A percentile compares a stretch with the other conserved stretches of the same genome.
phyloP scores from a whole-genome alignment of 2,888 invertebrate genomes.

The Drosophila subsilvestris region DNA sequence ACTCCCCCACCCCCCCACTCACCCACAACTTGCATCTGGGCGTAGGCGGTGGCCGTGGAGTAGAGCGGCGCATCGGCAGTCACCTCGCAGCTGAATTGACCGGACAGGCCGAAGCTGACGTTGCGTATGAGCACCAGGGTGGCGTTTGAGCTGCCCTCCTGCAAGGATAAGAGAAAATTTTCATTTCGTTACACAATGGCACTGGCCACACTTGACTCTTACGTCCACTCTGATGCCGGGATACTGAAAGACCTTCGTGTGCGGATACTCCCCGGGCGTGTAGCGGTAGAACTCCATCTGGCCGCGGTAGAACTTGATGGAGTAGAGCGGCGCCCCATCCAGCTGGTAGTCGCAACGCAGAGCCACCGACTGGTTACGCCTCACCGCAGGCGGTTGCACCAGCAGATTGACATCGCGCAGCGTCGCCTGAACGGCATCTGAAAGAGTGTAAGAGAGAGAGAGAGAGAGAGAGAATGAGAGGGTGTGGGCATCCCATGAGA shows the following conservation, averaged over 20 bases:
- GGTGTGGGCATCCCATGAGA: conserved; percentile 25
- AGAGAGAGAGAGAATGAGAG: background rate
- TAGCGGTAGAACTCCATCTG: conserved; percentile 89
- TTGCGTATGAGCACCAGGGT: conserved; percentile 88
- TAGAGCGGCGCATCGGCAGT: conserved; percentile 89
- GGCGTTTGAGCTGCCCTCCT: conserved; percentile 89
- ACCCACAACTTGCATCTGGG: conserved; percentile 90
- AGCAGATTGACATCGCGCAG: conserved; percentile 84
- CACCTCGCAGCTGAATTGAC: conserved; percentile 90
- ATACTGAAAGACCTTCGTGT: conserved; percentile 88
- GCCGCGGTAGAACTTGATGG: conserved; percentile 89
- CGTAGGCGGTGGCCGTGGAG: conserved; percentile 87
- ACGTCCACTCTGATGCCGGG: conserved; percentile 89
- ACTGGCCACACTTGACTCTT: conserved; percentile 84
- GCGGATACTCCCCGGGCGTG: conserved; percentile 87
- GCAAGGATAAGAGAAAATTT: conserved; percentile 54
- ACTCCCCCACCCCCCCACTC: conserved; percentile 82
- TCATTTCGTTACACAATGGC: conserved; percentile 1
- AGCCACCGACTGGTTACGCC: conserved; percentile 86
- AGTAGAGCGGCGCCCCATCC: conserved; percentile 88
- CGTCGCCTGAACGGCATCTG: conserved; percentile 85
- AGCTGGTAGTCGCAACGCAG: conserved; percentile 87
- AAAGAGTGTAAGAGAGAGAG: conserved; percentile 54
- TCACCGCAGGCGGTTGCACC: conserved; percentile 87
- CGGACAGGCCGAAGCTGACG: conserved; percentile 88